phyloP scores from a whole-genome alignment of 64 coral and sea anemone genomes.

The Stylophora pistillata region DNA sequence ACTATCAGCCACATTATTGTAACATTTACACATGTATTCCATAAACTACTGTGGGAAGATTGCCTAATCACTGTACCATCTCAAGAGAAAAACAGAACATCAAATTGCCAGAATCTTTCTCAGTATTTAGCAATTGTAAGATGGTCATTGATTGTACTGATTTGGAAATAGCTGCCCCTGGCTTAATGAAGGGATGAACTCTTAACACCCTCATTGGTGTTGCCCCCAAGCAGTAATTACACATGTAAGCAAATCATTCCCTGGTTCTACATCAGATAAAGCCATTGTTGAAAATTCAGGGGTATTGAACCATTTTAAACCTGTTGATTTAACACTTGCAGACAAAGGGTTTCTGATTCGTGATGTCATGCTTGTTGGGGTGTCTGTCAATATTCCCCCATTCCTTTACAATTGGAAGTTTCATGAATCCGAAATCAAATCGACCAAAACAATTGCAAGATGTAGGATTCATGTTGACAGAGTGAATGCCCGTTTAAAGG shows the following conservation, averaged over 20 bases:
- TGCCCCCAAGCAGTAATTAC: background rate
- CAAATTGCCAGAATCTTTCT: slow-evolving; percentile 34
- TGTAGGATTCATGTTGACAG: slow-evolving; percentile 49
- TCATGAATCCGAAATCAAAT: slow-evolving; percentile 13
- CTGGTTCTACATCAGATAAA: background rate
- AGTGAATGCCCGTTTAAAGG: slow-evolving; percentile 44
- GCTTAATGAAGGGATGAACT: slow-evolving; percentile 43
- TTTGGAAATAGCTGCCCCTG: slow-evolving; percentile 26
- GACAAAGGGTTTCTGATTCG: no score
- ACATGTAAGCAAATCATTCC: background rate
- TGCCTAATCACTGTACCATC: slow-evolving; percentile 7
- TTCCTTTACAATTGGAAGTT: slow-evolving; percentile 41
- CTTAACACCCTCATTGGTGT: slow-evolving; percentile 23
- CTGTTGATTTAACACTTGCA: no score
- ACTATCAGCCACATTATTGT: slow-evolving; percentile 19
- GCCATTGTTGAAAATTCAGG: background rate
- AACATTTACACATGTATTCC: slow-evolving; percentile 37
- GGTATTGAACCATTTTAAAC: no score
- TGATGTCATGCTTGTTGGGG: slow-evolving; percentile 16
- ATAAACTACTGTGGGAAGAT: slow-evolving; percentile 5
- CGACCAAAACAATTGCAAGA: slow-evolving; percentile 44
- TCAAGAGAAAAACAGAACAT: slow-evolving; percentile 23
- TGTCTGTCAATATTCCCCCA: slow-evolving; percentile 43
- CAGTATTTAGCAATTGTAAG: slow-evolving; percentile 21
- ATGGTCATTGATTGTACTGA: slow-evolving; percentile 46